Evolutionary conservation across 2,113 vertebrate species (phyloP).

Genomic region (Heterotilapia buettikoferi): DNA sequence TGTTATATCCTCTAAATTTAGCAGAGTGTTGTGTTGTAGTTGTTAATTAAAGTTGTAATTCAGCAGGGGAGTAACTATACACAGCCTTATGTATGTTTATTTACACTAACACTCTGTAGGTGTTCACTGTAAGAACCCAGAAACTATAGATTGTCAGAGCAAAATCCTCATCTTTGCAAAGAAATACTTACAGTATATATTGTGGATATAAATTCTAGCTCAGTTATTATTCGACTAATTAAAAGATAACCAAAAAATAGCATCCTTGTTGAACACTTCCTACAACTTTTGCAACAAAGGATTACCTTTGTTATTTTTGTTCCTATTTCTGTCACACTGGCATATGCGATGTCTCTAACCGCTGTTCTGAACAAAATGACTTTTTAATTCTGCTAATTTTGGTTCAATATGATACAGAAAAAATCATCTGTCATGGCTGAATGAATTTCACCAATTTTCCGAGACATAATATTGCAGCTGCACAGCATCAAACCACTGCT

Average conservation of each 20-base stretch:
- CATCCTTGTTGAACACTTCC: neutral
- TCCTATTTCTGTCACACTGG: neutral
- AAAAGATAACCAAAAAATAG: neutral
- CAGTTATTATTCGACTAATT: neutral
- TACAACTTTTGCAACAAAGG: neutral
- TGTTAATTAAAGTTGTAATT: conserved; percentile 22
- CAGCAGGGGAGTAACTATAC: neutral
- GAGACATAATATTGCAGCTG: neutral
- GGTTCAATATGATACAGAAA: neutral
- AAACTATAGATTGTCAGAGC: neutral
- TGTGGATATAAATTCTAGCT: neutral
- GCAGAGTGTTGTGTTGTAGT: neutral
- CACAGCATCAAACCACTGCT: neutral
- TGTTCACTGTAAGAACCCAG: neutral
- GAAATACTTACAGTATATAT: neutral
- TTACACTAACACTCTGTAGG: neutral
- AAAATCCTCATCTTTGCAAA: neutral
- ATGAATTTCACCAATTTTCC: neutral
- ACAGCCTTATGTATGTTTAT: neutral
- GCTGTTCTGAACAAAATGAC: neutral
- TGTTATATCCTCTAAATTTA: neutral
- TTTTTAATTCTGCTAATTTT: neutral
- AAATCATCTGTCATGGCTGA: neutral
- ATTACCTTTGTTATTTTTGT: neutral
- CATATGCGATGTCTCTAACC: neutral